Conservation (phyloP, 1,140 invertebrate species). For the Cardiocondyla obscurior region DNA sequence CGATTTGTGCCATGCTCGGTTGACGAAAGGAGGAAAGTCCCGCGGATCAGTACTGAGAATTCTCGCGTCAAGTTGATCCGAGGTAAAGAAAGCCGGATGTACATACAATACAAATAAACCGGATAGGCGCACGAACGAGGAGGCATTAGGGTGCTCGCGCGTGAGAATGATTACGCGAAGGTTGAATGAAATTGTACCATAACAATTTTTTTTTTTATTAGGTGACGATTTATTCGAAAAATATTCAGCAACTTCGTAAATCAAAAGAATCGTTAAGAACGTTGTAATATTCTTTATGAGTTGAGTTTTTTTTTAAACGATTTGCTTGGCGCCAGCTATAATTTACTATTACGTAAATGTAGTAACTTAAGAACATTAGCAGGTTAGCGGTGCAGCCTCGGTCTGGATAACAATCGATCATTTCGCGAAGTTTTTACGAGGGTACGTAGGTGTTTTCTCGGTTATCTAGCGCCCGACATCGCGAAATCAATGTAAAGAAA, state of each 20-base stretch:
- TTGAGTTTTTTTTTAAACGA: constrained; percentile 18
- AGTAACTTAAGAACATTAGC: constrained; percentile 24
- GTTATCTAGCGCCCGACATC: background rate
- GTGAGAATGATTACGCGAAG: background rate
- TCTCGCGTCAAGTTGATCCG: constrained; percentile 12
- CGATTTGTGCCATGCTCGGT: constrained; percentile 55
- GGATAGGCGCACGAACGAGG: background rate
- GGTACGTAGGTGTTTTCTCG: constrained; percentile 37
- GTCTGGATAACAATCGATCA: constrained; percentile 61
- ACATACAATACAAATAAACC: background rate
- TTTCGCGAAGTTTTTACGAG: constrained; percentile 60
- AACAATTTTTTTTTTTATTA: background rate
- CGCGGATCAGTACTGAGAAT: constrained; percentile 62
- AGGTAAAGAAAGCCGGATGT: constrained; percentile 45
- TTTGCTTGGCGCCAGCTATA: constrained; percentile 30
- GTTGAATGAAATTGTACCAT: background rate
- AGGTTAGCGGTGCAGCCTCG: constrained; percentile 17
- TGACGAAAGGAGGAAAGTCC: constrained; percentile 69
- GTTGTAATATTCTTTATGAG: constrained; percentile 9
- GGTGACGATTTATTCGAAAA: background rate
- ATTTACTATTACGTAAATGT: constrained; percentile 39
- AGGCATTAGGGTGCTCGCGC: background rate
- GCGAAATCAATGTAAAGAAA: constrained; percentile 43
- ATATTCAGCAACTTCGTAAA: background rate
- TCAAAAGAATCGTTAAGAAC: background rate